These are phyloP conservation scores for Arion vulgaris DNA, from an alignment of 1,140 invertebrate species.

Conservation along the genomic window DNA sequence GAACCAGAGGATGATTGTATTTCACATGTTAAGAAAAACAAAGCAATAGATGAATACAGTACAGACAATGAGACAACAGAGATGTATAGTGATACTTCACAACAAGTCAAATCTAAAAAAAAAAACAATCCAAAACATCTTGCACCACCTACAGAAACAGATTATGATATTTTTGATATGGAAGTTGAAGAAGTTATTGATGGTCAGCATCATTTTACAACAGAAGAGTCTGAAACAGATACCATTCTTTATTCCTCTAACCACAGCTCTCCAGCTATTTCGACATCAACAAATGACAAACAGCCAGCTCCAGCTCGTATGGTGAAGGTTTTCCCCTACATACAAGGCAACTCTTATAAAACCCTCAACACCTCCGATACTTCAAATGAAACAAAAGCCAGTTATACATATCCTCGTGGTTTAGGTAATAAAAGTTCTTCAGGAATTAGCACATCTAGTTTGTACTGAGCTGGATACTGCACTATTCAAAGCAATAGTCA, in stretches of 20 bases:
- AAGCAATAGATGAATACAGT: not conserved
- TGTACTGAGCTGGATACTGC: slow-evolving; percentile 68
- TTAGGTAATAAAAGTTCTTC: not conserved
- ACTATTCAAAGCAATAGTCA: slow-evolving; percentile 60
- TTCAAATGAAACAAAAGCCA: not conserved
- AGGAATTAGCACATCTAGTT: slow-evolving; percentile 49
- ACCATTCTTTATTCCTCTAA: slow-evolving; percentile 17
- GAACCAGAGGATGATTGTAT: not conserved
- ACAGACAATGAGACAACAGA: not conserved
- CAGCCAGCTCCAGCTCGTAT: not conserved
- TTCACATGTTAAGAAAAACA: not conserved
- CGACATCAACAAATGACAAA: not conserved
- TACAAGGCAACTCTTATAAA: not conserved
- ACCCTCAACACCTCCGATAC: not conserved
- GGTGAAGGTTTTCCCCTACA: not conserved
- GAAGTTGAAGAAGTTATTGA: slow-evolving; percentile 56
- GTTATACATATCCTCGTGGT: not conserved
- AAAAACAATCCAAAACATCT: slow-evolving; percentile 1
- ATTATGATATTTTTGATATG: slow-evolving; percentile 56
- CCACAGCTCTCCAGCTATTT: not conserved
- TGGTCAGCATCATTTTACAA: slow-evolving; percentile 33
- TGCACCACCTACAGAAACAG: slow-evolving; percentile 35
- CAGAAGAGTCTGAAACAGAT: slow-evolving; percentile 20
- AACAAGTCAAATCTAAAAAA: slow-evolving; percentile 17
- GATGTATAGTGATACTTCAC: not conserved